Evolutionary conservation across 2,113 vertebrate genomes (phyloP).

Genomic region (Gobiocypris rarus): DNA sequence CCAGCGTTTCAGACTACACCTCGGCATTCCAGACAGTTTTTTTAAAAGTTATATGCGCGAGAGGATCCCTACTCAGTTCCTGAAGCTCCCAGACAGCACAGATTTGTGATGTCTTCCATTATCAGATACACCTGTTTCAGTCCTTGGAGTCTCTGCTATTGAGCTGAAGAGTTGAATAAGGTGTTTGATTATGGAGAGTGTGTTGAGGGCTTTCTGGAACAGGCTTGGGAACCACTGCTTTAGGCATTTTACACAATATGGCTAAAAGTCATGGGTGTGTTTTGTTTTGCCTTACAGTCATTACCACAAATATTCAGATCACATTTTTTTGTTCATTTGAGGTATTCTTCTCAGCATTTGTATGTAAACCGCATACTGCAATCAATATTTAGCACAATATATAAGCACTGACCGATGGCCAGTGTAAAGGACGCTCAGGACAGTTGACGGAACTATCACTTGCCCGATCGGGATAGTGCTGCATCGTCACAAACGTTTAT

Average conservation of each 20-base stretch:
- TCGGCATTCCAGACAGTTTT: constrained; percentile 19
- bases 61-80: background rate
- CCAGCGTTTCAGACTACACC: constrained; percentile 17
- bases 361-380: background rate
- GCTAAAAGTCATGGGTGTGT: constrained; percentile 1
- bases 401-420: no score
- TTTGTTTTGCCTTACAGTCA: background rate
- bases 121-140: background rate
- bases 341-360: background rate
- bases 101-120: background rate
- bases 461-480: no score
- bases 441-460: no score
- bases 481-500: no score
- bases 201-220: background rate
- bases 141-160: background rate
- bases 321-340: background rate
- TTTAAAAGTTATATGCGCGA: background rate
- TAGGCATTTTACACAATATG: background rate
- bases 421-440: no score
- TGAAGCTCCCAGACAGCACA: background rate
- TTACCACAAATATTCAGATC: background rate
- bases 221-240: background rate
- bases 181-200: background rate
- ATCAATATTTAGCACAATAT: no score
- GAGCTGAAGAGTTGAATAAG: background rate